Base-by-base conservation (phyloP, 1,140 invertebrate species). In the Drosophila obscura region DNA sequence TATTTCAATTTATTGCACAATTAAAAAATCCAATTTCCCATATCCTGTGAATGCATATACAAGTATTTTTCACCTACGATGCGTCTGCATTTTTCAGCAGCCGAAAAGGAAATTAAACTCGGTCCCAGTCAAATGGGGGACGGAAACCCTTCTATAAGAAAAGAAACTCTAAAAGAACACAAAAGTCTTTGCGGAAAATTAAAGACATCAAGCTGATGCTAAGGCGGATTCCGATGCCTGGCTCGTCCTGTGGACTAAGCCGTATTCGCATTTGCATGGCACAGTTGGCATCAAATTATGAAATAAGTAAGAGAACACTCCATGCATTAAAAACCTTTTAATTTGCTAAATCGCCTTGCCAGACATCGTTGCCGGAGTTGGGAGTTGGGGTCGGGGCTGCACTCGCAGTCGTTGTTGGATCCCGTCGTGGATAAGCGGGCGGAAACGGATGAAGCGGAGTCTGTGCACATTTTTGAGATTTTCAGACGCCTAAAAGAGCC, bases 261-360 rank as follows among this genome's bases (percentile, higher is more conserved):
- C 62, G 65, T 49, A 49, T 15, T 57, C 55, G 35, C 28, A 73
- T 53, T 80, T 46, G 63, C 64, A 58, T 46, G 45, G 67, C 67
- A 56, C 65, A 80, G 73, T 80, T 68, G 77, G 78, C 82, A 67
- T 73, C 53, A 80, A 89, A 89, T 90, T 90, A 90, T 90, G 89
- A 87, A 82, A 78, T 89, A 89, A 89, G 80, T 84, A 76, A 80
- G 81, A 89, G 84, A 81, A 62, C 81, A 83, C 90, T 90, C 82
- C 90, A 90, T 80, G 90, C 90, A 91, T 91, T 91, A 91, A 91
- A 91, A 91, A 78, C 90, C 84, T 91, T 91, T 91, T 91, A 91
- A 91, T 91, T 91, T 91, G 90, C 85, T 91, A 91, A 91, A 91
- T 91, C 90, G 90, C 89, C 90, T 91, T 91, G 75, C 90, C 90